A percentile compares a stretch with the other conserved stretches of the same genome.
These are phyloP conservation scores for Solea solea DNA, from an alignment of 2,113 vertebrate genomes.

Conservation along the genomic window DNA sequence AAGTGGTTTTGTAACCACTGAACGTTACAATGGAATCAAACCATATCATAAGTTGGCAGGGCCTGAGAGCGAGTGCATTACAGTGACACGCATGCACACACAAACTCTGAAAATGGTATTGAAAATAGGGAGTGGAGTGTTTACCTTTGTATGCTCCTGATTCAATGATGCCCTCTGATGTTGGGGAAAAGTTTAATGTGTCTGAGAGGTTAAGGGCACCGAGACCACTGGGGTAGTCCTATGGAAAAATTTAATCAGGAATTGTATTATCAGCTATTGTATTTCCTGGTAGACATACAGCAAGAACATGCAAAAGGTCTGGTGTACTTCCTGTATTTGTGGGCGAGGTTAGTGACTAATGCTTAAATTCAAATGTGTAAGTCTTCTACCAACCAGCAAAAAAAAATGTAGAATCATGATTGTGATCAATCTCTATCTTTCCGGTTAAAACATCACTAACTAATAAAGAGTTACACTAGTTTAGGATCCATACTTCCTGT, in stretches of 20 bases:
- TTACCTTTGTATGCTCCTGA: slow-evolving; percentile 87
- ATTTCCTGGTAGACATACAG: background rate
- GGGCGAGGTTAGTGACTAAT: no score
- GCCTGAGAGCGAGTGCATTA: background rate
- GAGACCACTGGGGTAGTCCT: slow-evolving; percentile 86
- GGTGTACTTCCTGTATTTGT: no score
- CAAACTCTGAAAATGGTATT: background rate
- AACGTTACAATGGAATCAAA: slow-evolving; percentile 13
- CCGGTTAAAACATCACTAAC: no score
- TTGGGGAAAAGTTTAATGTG: slow-evolving; percentile 82
- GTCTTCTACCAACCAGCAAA: no score
- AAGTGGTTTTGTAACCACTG: slow-evolving; percentile 4
- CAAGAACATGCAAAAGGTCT: background rate
- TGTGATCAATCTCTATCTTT: no score
- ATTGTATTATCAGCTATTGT: background rate
- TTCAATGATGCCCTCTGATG: slow-evolving; percentile 88
- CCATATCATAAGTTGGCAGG: background rate
- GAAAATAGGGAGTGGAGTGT: background rate
- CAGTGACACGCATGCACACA: background rate
- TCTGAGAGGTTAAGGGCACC: slow-evolving; percentile 85
- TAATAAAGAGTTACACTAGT: no score
- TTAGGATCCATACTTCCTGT: no score
- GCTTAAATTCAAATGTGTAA: no score
- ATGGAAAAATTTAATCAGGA: background rate
- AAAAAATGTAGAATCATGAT: no score